A percentile compares a stretch with the other conserved stretches of the same genome.
phyloP scores from a whole-genome alignment of 2,888 invertebrate genomes.

The Machimus atricapillus region DNA sequence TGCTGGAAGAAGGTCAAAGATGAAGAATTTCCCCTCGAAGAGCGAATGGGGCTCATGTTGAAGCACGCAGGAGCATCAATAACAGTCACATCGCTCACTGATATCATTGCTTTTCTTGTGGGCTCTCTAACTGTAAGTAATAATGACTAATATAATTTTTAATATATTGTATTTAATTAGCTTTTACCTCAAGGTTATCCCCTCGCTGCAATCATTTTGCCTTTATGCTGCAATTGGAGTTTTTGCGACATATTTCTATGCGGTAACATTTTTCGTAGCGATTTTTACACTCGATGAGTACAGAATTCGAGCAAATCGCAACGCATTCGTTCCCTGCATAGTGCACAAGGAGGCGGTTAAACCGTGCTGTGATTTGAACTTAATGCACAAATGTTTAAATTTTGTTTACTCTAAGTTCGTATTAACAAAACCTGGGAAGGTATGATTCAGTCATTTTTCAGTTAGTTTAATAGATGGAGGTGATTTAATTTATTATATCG shows the following conservation, averaged over 20 bases:
- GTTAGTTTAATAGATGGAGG: not conserved
- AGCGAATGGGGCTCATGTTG: slow-evolving; percentile 73
- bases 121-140: slow-evolving; percentile 75
- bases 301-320: slow-evolving; percentile 69
- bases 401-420: slow-evolving; percentile 71
- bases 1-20: slow-evolving; percentile 74
- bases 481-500: slow-evolving; percentile 26
- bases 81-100: slow-evolving; percentile 82
- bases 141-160: no score
- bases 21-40: slow-evolving; percentile 66
- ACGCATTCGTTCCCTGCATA: slow-evolving; percentile 73
- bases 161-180: not conserved
- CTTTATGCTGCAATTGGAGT: slow-evolving; percentile 81
- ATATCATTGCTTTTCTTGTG: slow-evolving; percentile 79
- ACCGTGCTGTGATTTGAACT: slow-evolving; percentile 65
- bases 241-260: slow-evolving; percentile 76
- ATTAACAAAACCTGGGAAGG: slow-evolving; percentile 73
- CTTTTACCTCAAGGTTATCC: slow-evolving; percentile 65
- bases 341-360: slow-evolving; percentile 67
- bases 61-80: slow-evolving; percentile 85
- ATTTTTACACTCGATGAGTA: slow-evolving; percentile 76
- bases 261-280: slow-evolving; percentile 82
- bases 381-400: slow-evolving; percentile 68
- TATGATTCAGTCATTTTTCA: slow-evolving; percentile 49
- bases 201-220: slow-evolving; percentile 82